Evolutionary conservation across 2,797 vertebrate genomes (phyloP), one percentile per base, ranked within the genome.

Genomic region (Epinephelus awoara): DNA sequence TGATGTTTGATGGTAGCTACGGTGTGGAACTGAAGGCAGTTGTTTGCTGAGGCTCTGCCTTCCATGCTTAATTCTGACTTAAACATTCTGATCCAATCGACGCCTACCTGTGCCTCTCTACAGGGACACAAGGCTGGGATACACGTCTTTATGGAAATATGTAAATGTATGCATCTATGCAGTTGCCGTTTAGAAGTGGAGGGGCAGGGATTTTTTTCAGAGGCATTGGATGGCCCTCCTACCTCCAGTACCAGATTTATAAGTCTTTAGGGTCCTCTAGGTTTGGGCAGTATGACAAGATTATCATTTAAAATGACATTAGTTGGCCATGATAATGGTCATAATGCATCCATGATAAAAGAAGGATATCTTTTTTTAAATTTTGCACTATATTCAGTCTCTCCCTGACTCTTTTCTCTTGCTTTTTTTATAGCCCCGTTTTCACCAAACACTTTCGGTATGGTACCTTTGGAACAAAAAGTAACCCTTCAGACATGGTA

Each of bases 131-230:
- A 29, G 3, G 44, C 17, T 10, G 9, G 11, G 25, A 50, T 71
- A 29, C n/a, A 46, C 2, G 15, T 79, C 21, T 61, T 71, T 57
- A 73, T 67, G n/a, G 7, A 74, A 72, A 82, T 49, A 65, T 76
- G 50, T 29, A 52, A 78, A 78, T 64, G 12, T 47, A 13, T 81
- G 55, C 52, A 72, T 59, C 42, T 25, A 50, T 49, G 51, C 29
- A 34, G 38, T 21, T 64, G 12, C 49, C 47, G 56, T 59, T 56
- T 19, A 29, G 25, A 58, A 56, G 46, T n/a, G n/a, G 21, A 73
- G 34, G 15, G 21, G 13, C 21, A 23, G 29, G 19, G 13, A 3
- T 21, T 54, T 27, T 59, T 27, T 46, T 38, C 17, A 58, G 50
- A 67, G 14, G 46, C 6, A 52, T 15, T 75, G 21, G 18, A 50